Evolutionary conservation across 1,140 invertebrate species (phyloP), one percentile per base, ranked within the genome.

Genomic region (Scaptomyza hsui): DNA sequence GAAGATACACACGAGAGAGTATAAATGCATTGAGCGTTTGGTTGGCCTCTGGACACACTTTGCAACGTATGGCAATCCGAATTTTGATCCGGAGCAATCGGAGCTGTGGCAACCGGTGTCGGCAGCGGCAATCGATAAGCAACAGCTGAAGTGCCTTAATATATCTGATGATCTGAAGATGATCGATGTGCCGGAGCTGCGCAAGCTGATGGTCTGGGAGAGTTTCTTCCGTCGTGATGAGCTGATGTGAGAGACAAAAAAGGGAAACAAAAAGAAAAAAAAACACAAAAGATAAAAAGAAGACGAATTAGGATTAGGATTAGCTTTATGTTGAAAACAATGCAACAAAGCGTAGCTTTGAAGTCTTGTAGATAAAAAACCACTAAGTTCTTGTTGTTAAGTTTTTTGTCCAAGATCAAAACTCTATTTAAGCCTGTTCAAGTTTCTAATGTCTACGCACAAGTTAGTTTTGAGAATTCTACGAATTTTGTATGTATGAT

Each of bases 121-220:
- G 0, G 19, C 57, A 6, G 77, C 60, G 5, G 44, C 75, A 32
- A 13, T 89, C 29, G 86, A 90, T 48, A 91, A 89, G 56, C 77
- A 73, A 47, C 75, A 89, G 71, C 72, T 92, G 4, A 88, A 92
- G 71, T 92, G 92, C 86, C 85, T 93, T 75, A 91, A 93, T 75
- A 92, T 93, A 65, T 89, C 89, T 44, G 83, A 92, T 59, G 89
- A 92, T 12, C 70, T 93, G 21, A 90, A 75, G 52, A 71, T 89
- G 16, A 90, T 91, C 47, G 88, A 91, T 49, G 91, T 92, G 67
- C 92, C 92, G 18, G 92, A 92, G 21, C 37, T 72, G 29, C 88
- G 91, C 12, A 90, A 92, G 59, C 67, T 93, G 62, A 70, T 90
- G 77, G 90, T 93, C 72, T 93, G 93, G 93, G 90, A 92, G 65